phyloP scores from a whole-genome alignment of 1,140 invertebrate genomes.

The Phymorhynchus buccinoides region DNA sequence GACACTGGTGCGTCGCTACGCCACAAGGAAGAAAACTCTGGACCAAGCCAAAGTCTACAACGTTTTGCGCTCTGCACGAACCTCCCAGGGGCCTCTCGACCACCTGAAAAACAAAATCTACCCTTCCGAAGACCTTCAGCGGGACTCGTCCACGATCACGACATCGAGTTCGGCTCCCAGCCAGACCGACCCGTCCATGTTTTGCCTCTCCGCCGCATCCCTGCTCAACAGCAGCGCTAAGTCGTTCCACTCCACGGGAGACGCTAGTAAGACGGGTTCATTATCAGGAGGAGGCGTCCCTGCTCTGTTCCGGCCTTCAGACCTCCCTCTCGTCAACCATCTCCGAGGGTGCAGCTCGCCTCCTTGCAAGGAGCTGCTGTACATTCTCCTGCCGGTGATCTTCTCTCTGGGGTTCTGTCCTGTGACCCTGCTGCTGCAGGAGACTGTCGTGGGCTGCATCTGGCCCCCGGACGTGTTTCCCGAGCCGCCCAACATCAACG shows the following conservation, averaged over 20 bases:
- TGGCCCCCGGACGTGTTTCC: conserved; percentile 40
- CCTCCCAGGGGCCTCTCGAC: neutral
- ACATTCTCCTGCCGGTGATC: conserved; percentile 37
- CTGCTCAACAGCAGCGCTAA: neutral
- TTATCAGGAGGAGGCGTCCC: too few relatives aligned
- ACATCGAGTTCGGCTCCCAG: neutral
- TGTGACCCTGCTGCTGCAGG: conserved; percentile 42
- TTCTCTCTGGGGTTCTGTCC: conserved; percentile 47
- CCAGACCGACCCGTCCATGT: neutral
- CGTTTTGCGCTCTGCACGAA: neutral
- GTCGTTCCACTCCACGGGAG: neutral
- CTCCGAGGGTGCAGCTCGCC: neutral
- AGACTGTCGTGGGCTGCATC: conserved; percentile 27
- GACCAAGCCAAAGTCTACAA: neutral
- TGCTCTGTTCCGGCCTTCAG: neutral
- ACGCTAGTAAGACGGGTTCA: neutral
- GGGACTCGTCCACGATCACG: neutral
- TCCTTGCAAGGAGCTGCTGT: conserved; percentile 26
- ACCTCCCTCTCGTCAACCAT: neutral
- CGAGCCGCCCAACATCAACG: conserved; percentile 48
- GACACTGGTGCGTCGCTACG: neutral
- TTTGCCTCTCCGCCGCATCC: neutral
- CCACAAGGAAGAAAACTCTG: neutral
- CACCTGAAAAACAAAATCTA: neutral
- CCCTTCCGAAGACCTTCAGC: neutral